Evolutionary conservation across 1,140 invertebrate species (phyloP).

Genomic region (Euura lappo): DNA sequence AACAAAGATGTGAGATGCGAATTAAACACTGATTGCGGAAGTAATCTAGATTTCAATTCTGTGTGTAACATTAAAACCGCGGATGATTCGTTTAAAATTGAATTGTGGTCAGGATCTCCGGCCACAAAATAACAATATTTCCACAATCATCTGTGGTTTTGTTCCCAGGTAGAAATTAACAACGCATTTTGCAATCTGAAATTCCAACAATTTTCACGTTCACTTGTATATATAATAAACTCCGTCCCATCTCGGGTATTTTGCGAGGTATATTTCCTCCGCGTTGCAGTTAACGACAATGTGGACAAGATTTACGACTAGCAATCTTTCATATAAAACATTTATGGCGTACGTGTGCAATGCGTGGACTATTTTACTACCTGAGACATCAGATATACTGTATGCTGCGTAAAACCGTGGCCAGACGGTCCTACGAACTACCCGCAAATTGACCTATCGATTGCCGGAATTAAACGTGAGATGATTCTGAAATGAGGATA

Average conservation of each 20-base stretch:
- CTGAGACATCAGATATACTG: no score
- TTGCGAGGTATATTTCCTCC: no score
- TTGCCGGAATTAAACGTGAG: not conserved
- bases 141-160: conserved; percentile 13
- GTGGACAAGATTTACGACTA: conserved; percentile 44
- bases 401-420: no score
- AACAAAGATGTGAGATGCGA: conserved; percentile 14
- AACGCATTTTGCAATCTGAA: no score
- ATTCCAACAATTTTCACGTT: no score
- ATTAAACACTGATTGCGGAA: conserved; percentile 42
- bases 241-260: no score
- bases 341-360: conserved; percentile 36
- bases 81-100: conserved; percentile 33
- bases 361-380: no score
- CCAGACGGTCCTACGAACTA: no score
- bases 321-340: conserved; percentile 48
- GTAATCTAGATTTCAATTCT: conserved; percentile 35
- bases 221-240: no score
- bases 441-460: not conserved
- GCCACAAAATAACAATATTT: not conserved
- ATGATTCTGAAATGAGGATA: not conserved
- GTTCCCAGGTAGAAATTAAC: no score
- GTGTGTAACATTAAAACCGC: not conserved
- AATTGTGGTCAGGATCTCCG: conserved; percentile 15
- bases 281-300: conserved; percentile 39